Evolutionary conservation across 2,888 invertebrate genomes (phyloP), one percentile per base, ranked within the genome.

Genomic region (Cheilosia pagana): DNA sequence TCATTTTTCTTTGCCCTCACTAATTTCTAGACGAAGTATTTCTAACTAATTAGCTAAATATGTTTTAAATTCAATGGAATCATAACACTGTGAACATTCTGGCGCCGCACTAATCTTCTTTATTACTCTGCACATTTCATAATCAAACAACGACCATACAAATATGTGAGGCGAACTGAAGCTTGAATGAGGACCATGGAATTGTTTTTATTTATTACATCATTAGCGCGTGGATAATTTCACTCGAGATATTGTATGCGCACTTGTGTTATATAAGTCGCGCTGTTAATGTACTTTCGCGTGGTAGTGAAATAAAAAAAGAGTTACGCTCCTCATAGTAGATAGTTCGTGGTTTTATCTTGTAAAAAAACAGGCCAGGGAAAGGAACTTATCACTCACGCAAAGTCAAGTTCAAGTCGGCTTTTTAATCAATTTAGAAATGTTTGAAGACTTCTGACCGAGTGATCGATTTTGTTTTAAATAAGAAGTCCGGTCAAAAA

Each of bases 131-230:
- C 28, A 19, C 14, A 25, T 14, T 63, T 50, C 10, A 39, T 53
- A 41, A 67, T 67, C 67, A 67, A 52, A 41, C 39, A 19, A 19
- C 8, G 25, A 28, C 35, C 43, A 16, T 43, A 43, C 52, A 25
- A 68, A 55, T 55, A 55, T 55, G 31, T 39, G 31, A 68, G 43
- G 28, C 25, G 67, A 68, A 43, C 35, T 67, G 41, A 43, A 68
- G 68, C 68, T 68, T 45, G 67, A 68, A 43, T 8, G 21, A n/a
- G 14, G n/a, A n/a, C 48, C 28, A 12, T n/a, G 53, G 19, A 41
- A 53, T 23, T 25, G 23, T 10, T 39, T 65, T 52, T 39, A 16
- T 41, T n/a, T 60, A 7, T 60, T 41, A 41, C 43, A 16, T 43
- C 43, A 60, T 41, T 7, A 53, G 53, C 10, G n/a, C 35, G 57